Percentiles rank a stretch among this genome's conserved stretches.
Conservation (phyloP, 2,888 invertebrate species). For the Drosophila tanythrix region DNA sequence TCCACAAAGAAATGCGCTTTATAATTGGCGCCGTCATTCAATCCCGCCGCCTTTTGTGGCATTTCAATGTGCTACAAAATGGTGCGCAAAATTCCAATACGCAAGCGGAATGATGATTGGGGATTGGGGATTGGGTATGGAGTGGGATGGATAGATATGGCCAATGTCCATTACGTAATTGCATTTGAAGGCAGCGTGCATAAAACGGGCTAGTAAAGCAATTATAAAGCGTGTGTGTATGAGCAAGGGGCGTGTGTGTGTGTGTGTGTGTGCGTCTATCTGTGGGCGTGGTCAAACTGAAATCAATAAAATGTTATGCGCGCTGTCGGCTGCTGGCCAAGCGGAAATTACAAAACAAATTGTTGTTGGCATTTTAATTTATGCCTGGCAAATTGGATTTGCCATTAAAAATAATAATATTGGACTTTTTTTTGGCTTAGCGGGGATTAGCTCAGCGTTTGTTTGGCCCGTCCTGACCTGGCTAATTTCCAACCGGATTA, state of each 20-base stretch:
- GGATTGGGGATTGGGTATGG: not conserved
- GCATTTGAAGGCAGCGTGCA: constrained; percentile 55
- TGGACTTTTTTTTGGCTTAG: constrained; percentile 60
- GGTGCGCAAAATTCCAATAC: constrained; percentile 32
- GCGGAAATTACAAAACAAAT: constrained; percentile 69
- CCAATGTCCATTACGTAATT: constrained; percentile 59
- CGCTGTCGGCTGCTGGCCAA: constrained; percentile 34
- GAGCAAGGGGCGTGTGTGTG: constrained; percentile 20
- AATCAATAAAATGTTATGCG: constrained; percentile 56
- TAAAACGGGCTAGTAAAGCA: constrained; percentile 74
- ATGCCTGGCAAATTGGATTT: constrained; percentile 71
- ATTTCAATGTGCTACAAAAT: constrained; percentile 41
- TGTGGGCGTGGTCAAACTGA: constrained; percentile 30
- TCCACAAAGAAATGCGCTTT: constrained; percentile 63
- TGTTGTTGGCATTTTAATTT: constrained; percentile 64
- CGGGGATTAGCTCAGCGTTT: constrained; percentile 62
- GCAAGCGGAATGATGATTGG: not conserved
- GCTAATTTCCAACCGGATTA: constrained; percentile 22
- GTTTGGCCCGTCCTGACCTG: constrained; percentile 14
- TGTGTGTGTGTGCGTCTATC: not conserved
- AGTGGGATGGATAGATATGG: constrained; percentile 27
- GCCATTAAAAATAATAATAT: constrained; percentile 44
- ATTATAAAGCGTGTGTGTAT: constrained; percentile 54
- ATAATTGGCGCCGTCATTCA: constrained; percentile 57
- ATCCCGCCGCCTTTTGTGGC: constrained; percentile 5